A percentile compares a stretch with the other conserved stretches of the same genome.
Conservation (phyloP, 1,140 invertebrate species). For the Myzus persicae region DNA sequence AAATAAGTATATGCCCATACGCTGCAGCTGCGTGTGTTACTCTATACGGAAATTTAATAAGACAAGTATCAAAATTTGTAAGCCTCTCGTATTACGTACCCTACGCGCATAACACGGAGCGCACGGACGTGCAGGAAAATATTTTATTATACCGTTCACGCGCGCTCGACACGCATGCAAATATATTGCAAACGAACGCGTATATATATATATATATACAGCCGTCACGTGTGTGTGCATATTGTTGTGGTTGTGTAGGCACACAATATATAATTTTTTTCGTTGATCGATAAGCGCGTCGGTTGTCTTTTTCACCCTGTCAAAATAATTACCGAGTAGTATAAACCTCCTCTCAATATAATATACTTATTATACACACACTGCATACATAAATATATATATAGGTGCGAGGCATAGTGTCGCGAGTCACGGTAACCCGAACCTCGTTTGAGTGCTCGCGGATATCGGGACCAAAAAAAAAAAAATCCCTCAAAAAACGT, state of each 20-base stretch:
- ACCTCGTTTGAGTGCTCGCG: neutral
- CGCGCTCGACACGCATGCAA: neutral
- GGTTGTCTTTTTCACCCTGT: neutral
- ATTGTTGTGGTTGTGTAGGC: neutral
- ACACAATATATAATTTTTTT: neutral
- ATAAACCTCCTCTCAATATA: too few relatives aligned
- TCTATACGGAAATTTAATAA: neutral
- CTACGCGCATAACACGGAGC: neutral
- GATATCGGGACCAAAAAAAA: neutral
- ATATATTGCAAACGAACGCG: neutral
- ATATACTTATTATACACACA: neutral
- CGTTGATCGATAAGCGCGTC: neutral
- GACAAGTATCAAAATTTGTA: slow-evolving; percentile 2
- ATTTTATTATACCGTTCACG: slow-evolving; percentile 7
- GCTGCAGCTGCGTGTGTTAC: neutral
- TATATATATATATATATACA: neutral
- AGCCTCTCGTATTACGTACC: neutral
- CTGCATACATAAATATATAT: neutral
- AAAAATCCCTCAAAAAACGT: neutral
- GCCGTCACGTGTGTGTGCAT: neutral
- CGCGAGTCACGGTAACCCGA: neutral
- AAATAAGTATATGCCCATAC: neutral
- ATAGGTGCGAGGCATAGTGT: too few relatives aligned
- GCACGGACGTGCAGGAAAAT: neutral
- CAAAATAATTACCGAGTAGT: neutral